phyloP scores from a whole-genome alignment of 2,113 vertebrate species.

The Heloderma charlesbogerti region DNA sequence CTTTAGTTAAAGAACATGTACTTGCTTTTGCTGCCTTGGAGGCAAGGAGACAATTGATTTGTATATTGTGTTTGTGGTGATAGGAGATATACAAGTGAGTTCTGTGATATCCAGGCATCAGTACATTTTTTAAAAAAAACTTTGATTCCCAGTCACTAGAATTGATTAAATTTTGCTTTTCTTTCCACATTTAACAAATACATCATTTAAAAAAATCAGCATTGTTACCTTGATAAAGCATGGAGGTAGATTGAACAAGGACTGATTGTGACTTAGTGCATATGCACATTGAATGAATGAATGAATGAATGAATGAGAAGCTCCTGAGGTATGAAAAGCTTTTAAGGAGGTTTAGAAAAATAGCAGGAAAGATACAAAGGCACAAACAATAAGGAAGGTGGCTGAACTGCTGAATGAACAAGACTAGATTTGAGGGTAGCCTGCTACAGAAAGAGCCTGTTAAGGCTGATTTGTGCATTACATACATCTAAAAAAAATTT shows the following conservation, averaged over 20 bases:
- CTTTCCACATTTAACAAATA: background rate
- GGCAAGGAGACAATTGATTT: background rate
- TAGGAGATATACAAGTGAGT: background rate
- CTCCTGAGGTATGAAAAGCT: background rate
- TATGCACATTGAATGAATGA: background rate
- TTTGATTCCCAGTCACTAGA: conserved; percentile 17
- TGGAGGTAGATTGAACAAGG: background rate
- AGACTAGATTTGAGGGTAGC: background rate
- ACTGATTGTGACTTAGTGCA: background rate
- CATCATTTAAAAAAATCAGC: background rate
- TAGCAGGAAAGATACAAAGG: background rate
- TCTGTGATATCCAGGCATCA: background rate
- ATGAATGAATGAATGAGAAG: background rate
- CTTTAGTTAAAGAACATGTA: conserved; percentile 12
- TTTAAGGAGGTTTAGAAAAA: background rate
- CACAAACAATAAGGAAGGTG: too few species aligned
- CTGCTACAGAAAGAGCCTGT: background rate
- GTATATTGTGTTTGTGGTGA: background rate
- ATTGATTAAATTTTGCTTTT: background rate
- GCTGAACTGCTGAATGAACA: rapidly evolving
- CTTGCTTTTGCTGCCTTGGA: background rate
- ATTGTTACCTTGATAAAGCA: background rate
- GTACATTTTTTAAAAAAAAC: background rate
- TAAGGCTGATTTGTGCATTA: background rate
- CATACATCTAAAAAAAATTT: too few species aligned